phyloP scores from a whole-genome alignment of 2,888 invertebrate species.

The Nomada fucata region DNA sequence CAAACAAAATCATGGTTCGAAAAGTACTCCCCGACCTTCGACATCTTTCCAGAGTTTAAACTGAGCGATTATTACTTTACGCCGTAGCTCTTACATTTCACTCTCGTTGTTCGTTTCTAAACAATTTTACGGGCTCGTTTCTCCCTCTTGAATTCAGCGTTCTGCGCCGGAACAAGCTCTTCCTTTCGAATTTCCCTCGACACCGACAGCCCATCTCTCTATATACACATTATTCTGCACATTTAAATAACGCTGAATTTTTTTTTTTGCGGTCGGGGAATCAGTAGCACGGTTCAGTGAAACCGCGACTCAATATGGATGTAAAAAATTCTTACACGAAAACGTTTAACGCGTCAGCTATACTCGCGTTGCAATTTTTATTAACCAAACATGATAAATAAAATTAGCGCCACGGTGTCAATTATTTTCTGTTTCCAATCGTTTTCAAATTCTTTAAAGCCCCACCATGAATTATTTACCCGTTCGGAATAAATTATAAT shows the following conservation, averaged over 20 bases:
- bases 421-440: too few species aligned
- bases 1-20: constrained; percentile 68
- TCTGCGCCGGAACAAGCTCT: neutral
- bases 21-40: constrained; percentile 62
- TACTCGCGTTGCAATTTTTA: too few species aligned
- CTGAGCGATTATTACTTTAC: constrained; percentile 63
- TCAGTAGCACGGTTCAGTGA: too few species aligned
- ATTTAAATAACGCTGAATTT: neutral
- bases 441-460: too few species aligned
- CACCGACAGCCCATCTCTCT: neutral
- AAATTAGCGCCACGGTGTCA: too few species aligned
- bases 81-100: constrained; percentile 45
- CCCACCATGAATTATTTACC: too few species aligned
- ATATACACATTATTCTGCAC: neutral
- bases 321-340: too few species aligned
- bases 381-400: too few species aligned
- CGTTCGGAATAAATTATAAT: too few species aligned
- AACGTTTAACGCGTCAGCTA: too few species aligned
- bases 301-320: too few species aligned
- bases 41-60: constrained; percentile 64
- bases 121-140: constrained; percentile 27
- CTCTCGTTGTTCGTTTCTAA: constrained; percentile 31
- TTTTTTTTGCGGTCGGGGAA: neutral
- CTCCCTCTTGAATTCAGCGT: neutral
- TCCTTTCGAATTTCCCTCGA: constrained; percentile 4